A percentile compares a stretch with the other conserved stretches of the same genome.
phyloP scores from a whole-genome alignment of 1,140 invertebrate genomes.

The Drosophila chauvacae region DNA sequence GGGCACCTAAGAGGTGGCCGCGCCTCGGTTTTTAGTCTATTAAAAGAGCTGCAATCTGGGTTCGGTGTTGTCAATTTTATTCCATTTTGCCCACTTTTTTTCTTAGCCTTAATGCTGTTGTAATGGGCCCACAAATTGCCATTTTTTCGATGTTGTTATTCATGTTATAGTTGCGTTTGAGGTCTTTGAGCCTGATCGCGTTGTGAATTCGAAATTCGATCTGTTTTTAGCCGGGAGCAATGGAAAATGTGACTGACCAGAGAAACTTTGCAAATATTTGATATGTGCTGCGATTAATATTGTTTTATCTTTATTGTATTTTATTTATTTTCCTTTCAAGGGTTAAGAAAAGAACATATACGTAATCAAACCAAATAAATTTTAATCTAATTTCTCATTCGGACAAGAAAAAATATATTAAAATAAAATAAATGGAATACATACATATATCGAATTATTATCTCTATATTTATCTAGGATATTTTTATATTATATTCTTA shows the following conservation, averaged over 20 bases:
- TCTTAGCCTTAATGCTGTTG: slow-evolving; percentile 66
- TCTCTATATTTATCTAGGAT: background rate
- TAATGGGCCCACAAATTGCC: slow-evolving; percentile 75
- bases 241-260: slow-evolving; percentile 26
- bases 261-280: slow-evolving; percentile 21
- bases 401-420: too few relatives aligned
- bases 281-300: slow-evolving; percentile 2
- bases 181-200: slow-evolving; percentile 58
- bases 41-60: slow-evolving; percentile 56
- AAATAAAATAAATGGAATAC: too few relatives aligned
- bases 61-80: slow-evolving; percentile 47
- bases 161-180: slow-evolving; percentile 11
- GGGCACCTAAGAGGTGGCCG: slow-evolving; percentile 36
- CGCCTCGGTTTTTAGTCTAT: slow-evolving; percentile 63
- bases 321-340: background rate
- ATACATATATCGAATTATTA: too few relatives aligned
- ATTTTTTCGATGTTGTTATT: slow-evolving; percentile 43
- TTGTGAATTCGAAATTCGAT: slow-evolving; percentile 60
- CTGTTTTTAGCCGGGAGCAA: slow-evolving; percentile 46
- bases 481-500: background rate
- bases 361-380: too few relatives aligned
- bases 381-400: too few relatives aligned
- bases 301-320: background rate
- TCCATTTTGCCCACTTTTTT: slow-evolving; percentile 21
- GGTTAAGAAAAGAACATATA: background rate